phyloP scores from a whole-genome alignment of 2,797 vertebrate genomes.

The Falco naumanni region DNA sequence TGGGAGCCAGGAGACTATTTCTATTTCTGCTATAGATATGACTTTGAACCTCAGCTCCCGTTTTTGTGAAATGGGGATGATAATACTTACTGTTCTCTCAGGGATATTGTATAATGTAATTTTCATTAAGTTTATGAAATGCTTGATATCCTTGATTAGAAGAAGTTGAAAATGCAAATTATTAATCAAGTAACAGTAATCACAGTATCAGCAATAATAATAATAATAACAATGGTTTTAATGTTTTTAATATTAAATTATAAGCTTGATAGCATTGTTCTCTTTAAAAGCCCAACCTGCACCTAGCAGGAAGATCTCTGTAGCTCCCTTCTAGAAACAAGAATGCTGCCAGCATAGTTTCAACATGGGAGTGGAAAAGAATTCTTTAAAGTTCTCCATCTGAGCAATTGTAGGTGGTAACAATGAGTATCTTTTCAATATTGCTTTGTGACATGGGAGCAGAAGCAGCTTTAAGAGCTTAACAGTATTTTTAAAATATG shows the following conservation, averaged over 20 bases:
- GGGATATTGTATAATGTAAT: neutral
- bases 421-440: slow-evolving; percentile 55
- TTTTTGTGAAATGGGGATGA: slow-evolving; percentile 38
- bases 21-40: slow-evolving; percentile 57
- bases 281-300: neutral
- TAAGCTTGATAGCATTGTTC: neutral
- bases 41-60: slow-evolving; percentile 48
- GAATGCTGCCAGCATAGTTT: neutral
- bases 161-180: neutral
- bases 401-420: slow-evolving; percentile 49
- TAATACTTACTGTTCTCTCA: neutral
- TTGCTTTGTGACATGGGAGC: slow-evolving; percentile 39
- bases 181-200: neutral
- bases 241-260: neutral
- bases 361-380: slow-evolving; percentile 18
- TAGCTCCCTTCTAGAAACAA: slow-evolving; percentile 6
- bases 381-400: slow-evolving; percentile 27
- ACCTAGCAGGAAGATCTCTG: neutral
- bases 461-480: slow-evolving; percentile 29
- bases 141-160: neutral
- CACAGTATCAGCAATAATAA: neutral
- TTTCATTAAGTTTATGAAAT: neutral
- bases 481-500: slow-evolving; percentile 43
- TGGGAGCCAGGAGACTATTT: slow-evolving; percentile 66
- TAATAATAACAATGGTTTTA: neutral